Conservation (phyloP, 2,797 vertebrate genomes). For the Periparus ater region DNA sequence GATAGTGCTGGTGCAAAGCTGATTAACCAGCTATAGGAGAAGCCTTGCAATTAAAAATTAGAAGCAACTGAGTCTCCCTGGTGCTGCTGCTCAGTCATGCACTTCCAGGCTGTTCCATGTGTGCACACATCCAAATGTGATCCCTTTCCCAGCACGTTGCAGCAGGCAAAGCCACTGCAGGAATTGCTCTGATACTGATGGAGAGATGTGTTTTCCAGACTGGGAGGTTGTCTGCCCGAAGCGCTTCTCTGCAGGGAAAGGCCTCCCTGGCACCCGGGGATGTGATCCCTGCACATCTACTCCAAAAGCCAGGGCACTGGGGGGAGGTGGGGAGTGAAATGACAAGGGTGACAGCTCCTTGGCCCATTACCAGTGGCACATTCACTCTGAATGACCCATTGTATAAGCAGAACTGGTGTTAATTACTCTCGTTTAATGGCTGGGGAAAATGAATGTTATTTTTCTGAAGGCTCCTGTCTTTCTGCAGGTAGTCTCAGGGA, state of each 20-base stretch:
- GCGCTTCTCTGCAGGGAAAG: background rate
- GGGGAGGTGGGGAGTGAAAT: background rate
- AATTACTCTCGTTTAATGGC: background rate
- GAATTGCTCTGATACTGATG: background rate
- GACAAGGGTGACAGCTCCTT: background rate
- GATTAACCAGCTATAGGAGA: background rate
- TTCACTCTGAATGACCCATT: conserved; percentile 43
- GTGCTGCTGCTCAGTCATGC: background rate
- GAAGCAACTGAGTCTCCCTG: background rate
- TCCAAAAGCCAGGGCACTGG: background rate
- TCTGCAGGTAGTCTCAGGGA: background rate
- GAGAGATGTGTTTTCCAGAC: background rate
- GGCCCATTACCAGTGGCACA: background rate
- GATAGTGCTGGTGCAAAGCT: background rate
- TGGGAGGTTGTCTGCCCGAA: background rate
- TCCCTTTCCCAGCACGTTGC: background rate
- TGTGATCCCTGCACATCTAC: background rate
- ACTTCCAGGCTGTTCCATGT: background rate
- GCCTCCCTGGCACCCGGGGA: background rate
- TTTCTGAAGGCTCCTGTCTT: background rate
- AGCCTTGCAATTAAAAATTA: background rate
- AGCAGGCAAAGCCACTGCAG: background rate
- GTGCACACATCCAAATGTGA: background rate
- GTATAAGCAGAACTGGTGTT: conserved; percentile 32
- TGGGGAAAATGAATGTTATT: background rate